Evolutionary conservation across 2,113 vertebrate species (phyloP).

Genomic region (Saimiri boliviensis): DNA sequence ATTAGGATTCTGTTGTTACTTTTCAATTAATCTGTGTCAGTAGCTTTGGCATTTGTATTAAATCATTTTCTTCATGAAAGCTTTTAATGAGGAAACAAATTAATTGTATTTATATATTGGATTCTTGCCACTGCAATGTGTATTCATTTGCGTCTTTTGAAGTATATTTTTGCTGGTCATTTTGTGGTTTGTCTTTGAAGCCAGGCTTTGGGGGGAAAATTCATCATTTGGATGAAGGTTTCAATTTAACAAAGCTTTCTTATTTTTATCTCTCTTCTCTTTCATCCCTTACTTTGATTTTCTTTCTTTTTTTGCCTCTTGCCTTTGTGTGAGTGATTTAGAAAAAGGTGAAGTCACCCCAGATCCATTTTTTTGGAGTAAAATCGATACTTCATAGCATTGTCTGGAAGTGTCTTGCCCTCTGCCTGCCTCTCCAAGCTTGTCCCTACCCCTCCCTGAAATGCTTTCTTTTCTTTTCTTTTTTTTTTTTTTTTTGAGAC

Average conservation of each 20-base stretch:
- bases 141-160: conserved; percentile 68
- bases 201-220: background rate
- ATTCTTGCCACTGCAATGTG: conserved; percentile 73
- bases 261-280: conserved; percentile 37
- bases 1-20: conserved; percentile 78
- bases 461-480: no score
- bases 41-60: conserved; percentile 74
- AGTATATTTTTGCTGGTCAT: conserved; percentile 57
- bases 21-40: conserved; percentile 79
- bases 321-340: background rate
- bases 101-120: conserved; percentile 78
- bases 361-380: background rate
- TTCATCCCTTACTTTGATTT: background rate
- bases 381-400: background rate
- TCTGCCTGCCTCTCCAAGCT: background rate
- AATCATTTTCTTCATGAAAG: conserved; percentile 83
- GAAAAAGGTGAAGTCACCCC: background rate
- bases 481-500: no score
- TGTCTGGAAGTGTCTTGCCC: background rate
- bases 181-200: conserved; percentile 48
- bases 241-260: conserved; percentile 39
- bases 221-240: conserved; percentile 34
- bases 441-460: background rate
- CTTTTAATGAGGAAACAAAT: conserved; percentile 81
- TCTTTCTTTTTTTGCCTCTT: background rate